Base-by-base conservation (phyloP, 2,888 invertebrate species). In the Acanthoscelides obtectus region DNA sequence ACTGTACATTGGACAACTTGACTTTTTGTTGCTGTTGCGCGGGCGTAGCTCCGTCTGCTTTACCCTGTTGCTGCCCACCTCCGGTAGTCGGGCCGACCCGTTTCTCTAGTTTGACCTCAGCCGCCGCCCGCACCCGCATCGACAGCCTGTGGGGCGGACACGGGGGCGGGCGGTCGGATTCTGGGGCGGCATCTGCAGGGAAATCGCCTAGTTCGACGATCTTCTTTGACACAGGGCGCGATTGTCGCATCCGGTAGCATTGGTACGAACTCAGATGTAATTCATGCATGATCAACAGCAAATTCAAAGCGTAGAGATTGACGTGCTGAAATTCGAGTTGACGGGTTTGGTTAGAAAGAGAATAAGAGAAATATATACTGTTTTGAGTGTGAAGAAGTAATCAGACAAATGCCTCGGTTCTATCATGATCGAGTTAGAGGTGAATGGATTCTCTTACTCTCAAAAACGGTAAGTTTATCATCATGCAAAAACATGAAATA, bases 221-320 rank as follows among this genome's bases (percentile, higher is more conserved):
- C 84, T 88, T 89, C 79, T 90, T 86, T 65, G 93, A 90, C 17
- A 94, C 91, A 17, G 45, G 17, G 81, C 92, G 91, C 74, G 94
- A 91, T 76, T 94, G 89, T 71, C 91, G 90, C 71, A 94, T 90
- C 81, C 96, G 90, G 85, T 96, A 95, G 93, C 94, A 77, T 91
- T 92, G 85, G 87, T 95, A 96, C 21, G 96, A 96, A 72, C 92
- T 92, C 75, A 93, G 85, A 77, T 89, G 88, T 67, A 88, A 85
- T 84, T 92, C 92, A 84, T 93, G 87, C 83, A 94, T 88, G 68
- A 91, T 84, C 68, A 93, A 81, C 70, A 89, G 82, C 65, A 93
- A 85, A 85, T 93, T 93, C 73, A 93, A 81, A 12, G 88, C 88
- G 72, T 86, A 86, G 74, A 93, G 85, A 83, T 91, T 89, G 72